A percentile compares a stretch with the other conserved stretches of the same genome.
These are phyloP conservation scores for Cirrhinus mrigala DNA, from an alignment of 2,797 vertebrate genomes.

Conservation along the genomic window DNA sequence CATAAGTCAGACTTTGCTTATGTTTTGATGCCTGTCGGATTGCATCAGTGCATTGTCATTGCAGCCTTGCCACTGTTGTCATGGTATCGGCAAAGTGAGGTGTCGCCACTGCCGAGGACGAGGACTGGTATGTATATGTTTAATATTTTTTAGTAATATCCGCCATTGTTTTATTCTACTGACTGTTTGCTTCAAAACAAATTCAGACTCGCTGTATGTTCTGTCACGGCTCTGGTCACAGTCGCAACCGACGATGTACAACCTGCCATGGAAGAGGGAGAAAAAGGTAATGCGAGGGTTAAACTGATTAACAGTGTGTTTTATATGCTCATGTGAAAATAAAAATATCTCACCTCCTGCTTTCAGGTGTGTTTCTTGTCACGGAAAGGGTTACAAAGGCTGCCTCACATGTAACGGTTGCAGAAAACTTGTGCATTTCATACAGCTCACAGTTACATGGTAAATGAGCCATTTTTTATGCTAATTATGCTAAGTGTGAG, in stretches of 20 bases:
- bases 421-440: slow-evolving; percentile 79
- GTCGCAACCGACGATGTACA: slow-evolving; percentile 57
- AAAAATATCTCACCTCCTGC: background rate
- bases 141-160: background rate
- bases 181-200: background rate
- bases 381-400: slow-evolving; percentile 74
- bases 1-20: background rate
- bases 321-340: background rate
- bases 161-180: background rate
- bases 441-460: slow-evolving; percentile 80
- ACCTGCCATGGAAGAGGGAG: slow-evolving; percentile 62
- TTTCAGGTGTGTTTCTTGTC: slow-evolving; percentile 76
- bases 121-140: slow-evolving; percentile 71
- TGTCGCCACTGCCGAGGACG: slow-evolving; percentile 71
- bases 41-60: slow-evolving; percentile 26
- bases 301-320: background rate
- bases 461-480: slow-evolving; percentile 24
- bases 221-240: slow-evolving; percentile 61
- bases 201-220: slow-evolving; percentile 62
- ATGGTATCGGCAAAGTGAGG: slow-evolving; percentile 74
- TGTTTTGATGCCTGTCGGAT: background rate
- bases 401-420: slow-evolving; percentile 76
- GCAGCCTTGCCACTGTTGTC: slow-evolving; percentile 79
- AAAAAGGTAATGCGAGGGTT: slow-evolving; percentile 50
- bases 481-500: background rate